phyloP scores from a whole-genome alignment of 1,140 invertebrate species.

The Galendromus occidentalis region DNA sequence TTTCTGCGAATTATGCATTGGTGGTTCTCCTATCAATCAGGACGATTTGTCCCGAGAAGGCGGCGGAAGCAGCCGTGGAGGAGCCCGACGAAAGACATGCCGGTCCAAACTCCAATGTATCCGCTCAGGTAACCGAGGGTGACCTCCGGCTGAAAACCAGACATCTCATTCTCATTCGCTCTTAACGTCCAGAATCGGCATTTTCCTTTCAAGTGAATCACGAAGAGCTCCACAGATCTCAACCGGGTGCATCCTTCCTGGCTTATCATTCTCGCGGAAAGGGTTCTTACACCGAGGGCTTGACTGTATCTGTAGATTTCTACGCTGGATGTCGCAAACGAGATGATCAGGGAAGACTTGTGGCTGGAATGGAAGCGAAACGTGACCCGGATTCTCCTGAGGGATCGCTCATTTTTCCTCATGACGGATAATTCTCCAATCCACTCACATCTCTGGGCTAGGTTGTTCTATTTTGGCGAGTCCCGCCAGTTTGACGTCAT shows the following conservation, averaged over 20 bases:
- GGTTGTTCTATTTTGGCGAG: too few relatives aligned
- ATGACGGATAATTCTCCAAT: neutral
- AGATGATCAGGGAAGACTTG: neutral
- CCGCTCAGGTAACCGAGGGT: neutral
- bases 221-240: too few relatives aligned
- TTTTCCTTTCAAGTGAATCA: too few relatives aligned
- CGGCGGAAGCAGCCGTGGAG: neutral
- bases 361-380: neutral
- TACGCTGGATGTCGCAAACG: neutral
- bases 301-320: neutral
- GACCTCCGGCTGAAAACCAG: neutral
- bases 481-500: too few relatives aligned
- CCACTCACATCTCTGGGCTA: neutral
- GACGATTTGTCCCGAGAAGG: too few relatives aligned
- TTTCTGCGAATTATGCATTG: too few relatives aligned
- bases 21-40: too few relatives aligned
- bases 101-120: constrained; percentile 2
- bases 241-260: too few relatives aligned
- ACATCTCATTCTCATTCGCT: neutral
- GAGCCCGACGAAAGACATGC: neutral
- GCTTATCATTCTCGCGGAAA: too few relatives aligned
- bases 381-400: too few relatives aligned
- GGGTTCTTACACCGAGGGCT: neutral
- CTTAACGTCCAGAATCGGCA: too few relatives aligned
- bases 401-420: too few relatives aligned